Evolutionary conservation across 2,797 vertebrate genomes (phyloP).

Genomic region (Tarsius wallacei): DNA sequence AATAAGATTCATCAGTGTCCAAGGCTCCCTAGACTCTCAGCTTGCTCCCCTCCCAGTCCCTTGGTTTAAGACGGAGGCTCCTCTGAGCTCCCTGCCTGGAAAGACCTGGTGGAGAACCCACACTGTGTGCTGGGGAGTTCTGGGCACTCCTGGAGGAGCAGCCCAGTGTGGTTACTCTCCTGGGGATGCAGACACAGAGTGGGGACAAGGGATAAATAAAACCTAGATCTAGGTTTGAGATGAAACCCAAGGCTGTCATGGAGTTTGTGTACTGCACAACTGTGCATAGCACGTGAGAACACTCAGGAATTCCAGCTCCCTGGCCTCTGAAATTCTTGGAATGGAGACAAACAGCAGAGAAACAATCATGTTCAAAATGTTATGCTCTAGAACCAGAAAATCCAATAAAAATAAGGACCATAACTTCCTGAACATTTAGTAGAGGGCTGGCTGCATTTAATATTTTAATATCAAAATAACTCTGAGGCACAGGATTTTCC

Average conservation of each 20-base stretch:
- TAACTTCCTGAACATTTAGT: neutral
- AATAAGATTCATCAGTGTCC: neutral
- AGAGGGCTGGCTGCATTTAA: neutral
- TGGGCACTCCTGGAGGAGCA: neutral
- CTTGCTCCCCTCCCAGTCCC: neutral
- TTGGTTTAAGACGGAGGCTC: neutral
- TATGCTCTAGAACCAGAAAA: neutral
- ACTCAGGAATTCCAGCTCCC: neutral
- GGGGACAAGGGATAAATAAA: neutral
- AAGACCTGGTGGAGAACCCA: neutral
- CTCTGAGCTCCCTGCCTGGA: neutral
- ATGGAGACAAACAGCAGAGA: neutral
- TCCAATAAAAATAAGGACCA: neutral
- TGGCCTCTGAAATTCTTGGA: neutral
- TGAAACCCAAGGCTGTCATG: neutral
- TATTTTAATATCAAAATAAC: neutral
- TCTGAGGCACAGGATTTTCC: neutral
- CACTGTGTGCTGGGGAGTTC: too few relatives aligned
- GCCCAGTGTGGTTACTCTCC: neutral
- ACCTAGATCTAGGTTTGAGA: neutral
- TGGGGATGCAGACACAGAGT: neutral
- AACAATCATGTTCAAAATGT: neutral
- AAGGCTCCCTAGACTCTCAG: too few relatives aligned
- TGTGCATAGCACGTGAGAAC: too few relatives aligned
- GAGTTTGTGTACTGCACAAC: neutral